Base-by-base conservation (phyloP, 2,888 invertebrate genomes). In the Candidula unifasciata region DNA sequence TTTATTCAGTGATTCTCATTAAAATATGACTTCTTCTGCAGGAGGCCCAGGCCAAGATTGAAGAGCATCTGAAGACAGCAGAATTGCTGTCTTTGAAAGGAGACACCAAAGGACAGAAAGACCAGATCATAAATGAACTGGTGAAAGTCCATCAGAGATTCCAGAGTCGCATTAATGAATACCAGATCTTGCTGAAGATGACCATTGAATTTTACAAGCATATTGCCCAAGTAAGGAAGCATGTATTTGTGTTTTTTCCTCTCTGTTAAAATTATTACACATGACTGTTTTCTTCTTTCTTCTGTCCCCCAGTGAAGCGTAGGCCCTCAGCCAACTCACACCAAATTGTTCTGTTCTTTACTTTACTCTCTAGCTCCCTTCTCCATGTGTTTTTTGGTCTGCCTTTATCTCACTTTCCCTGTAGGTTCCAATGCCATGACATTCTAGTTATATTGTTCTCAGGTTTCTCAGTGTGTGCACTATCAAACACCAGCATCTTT, bases 151-250 rank as follows among this genome's bases (percentile, higher is more conserved):
- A 96, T 90, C 95, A 95, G 86, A 95, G 96, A 89, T 93, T 97
- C 84, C 95, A 96, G 89, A 95, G 95, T 85, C 95, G 96, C 84
- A 95, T 96, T 71, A 95, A 95, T 24, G 96, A 97, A 89, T 97
- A 96, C 91, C 96, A 96, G 91, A 95, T 95, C 33, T 94, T 97
- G 78, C 93, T 96, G 79, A 96, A 96, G 92, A 95, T 96, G 94
- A 94, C 96, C 78, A 95, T 96, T 86, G 95, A 95, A 79, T 96
- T 96, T 93, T 96, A 96, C 93, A 95, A 95, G 89, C 96, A 95
- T 91, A 93, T 96, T 84, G 93, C 94, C 86, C 94, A 95, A 94
- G 95, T 95, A 91, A 90, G 88, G 30, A 18, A 27, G 3, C n/a
- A 44, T 1, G 27, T 33, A 10, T 54, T 68, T 1, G 13, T 68